These are phyloP conservation scores for Phaethon lepturus DNA, from an alignment of 2,113 vertebrate genomes.

Conservation along the genomic window DNA sequence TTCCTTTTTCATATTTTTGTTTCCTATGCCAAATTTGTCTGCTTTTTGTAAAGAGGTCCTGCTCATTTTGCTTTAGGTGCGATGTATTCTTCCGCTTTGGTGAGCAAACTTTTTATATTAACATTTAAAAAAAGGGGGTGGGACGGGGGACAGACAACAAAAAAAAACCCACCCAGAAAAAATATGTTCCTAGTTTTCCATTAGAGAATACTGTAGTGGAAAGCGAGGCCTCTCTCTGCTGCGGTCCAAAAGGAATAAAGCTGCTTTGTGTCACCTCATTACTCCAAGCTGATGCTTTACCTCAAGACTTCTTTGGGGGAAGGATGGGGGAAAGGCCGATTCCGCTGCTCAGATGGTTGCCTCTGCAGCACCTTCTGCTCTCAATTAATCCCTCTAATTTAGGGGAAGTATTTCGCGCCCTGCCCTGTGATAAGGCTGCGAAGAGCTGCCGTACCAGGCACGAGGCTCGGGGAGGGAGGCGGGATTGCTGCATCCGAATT, in stretches of 20 bases:
- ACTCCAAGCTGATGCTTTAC: conserved; percentile 46
- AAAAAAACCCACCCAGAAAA: not conserved
- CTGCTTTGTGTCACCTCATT: conserved; percentile 69
- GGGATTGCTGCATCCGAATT: not conserved
- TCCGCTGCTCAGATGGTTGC: not conserved
- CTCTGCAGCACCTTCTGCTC: not conserved
- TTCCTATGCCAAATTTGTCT: not conserved
- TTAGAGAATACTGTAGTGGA: conserved; percentile 45
- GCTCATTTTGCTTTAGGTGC: not conserved
- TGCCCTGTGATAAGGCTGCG: accelerated
- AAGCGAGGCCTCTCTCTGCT: conserved; percentile 55
- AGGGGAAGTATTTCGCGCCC: not conserved
- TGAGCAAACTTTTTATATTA: not conserved
- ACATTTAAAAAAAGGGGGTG: not conserved
- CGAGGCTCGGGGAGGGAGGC: not conserved
- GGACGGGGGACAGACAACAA: too few relatives aligned
- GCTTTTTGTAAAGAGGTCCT: not conserved
- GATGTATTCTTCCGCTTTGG: not conserved
- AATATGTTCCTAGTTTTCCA: conserved; percentile 43
- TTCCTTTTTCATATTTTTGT: not conserved
- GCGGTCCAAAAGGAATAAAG: conserved; percentile 64
- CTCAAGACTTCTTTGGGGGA: not conserved
- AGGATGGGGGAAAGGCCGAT: not conserved
- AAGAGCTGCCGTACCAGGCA: not conserved
- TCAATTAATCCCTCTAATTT: not conserved